Evolutionary conservation across 1,140 invertebrate species (phyloP), one percentile per base, ranked within the genome.

Genomic region (Uloborus diversus): DNA sequence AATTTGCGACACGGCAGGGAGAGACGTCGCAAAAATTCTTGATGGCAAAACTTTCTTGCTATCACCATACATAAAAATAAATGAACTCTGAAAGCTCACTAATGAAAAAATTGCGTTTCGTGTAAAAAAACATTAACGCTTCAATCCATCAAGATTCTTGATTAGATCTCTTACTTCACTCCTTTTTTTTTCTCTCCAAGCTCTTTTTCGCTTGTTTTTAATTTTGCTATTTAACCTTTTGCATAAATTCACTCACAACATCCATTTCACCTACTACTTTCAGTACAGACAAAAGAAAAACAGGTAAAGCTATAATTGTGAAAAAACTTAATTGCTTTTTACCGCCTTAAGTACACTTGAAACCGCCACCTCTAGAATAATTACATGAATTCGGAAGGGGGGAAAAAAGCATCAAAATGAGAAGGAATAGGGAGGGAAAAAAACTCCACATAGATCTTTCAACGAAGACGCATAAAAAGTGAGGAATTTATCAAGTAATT

Each of bases 241-340:
- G 73, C 73, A 76, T 76, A 76, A 76, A 76, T 76, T 76, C 66
- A 7, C 42, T 9, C 2, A 25, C 73, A 25, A 62, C 73, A 65
- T 56, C 47, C 69, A 47, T 76, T 56, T 66, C 49, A 76, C 49
- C 73, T 76, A 76, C 70, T 62, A 59, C 27, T 23, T 57, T 33
- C 32, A 69, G 66, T 53, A 59, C 30, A 56, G 49, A 75, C 37
- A 75, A 14, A 62, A 35, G 28, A 71, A 71, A 73, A 27, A 25
- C 73, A 76, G 73, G 73, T 76, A 75, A 42, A 17, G 42, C 30
- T 47, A 76, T 76, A 76, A 76, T 76, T 68, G 76, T 61, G 53
- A 57, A 75, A 79, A 79, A 79, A 59, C 65, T 79, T 79, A 79
- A 68, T 79, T 79, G 65, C 76, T 79, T 79, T 66, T 79, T 79